phyloP scores from a whole-genome alignment of 2,113 vertebrate genomes.

The Prunella himalayana region DNA sequence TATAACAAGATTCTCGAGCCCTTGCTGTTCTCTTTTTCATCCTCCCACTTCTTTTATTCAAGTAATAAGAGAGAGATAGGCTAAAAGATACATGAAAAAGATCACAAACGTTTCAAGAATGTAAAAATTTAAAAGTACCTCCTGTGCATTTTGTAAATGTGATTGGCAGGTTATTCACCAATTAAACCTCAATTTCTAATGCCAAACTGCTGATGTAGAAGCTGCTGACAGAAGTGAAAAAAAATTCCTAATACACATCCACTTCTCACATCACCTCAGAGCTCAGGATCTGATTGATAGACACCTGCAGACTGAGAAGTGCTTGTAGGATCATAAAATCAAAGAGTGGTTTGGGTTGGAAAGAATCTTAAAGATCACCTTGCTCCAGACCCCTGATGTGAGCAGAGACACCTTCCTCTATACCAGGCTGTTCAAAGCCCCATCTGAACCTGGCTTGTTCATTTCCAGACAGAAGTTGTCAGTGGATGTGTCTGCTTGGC shows the following conservation, averaged over 20 bases:
- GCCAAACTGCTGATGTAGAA: background rate
- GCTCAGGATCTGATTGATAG: background rate
- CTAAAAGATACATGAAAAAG: background rate
- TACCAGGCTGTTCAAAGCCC: background rate
- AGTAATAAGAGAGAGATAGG: background rate
- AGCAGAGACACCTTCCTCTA: background rate
- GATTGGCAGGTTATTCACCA: background rate
- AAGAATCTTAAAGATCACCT: background rate
- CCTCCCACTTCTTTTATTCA: constrained; percentile 53
- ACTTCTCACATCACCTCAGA: background rate
- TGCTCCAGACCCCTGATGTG: background rate
- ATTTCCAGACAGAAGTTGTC: fast-evolving
- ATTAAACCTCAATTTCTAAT: background rate
- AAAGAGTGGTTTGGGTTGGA: background rate
- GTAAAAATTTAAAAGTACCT: background rate
- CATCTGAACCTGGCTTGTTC: background rate
- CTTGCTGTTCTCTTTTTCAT: constrained; percentile 52
- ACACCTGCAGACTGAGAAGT: background rate
- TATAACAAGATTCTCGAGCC: constrained; percentile 16
- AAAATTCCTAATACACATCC: background rate
- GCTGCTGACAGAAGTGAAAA: background rate
- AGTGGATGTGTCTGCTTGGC: background rate
- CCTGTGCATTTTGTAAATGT: background rate
- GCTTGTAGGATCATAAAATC: background rate
- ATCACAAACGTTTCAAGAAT: background rate